phyloP scores from a whole-genome alignment of 2,888 invertebrate genomes.

The Allygus modestus region DNA sequence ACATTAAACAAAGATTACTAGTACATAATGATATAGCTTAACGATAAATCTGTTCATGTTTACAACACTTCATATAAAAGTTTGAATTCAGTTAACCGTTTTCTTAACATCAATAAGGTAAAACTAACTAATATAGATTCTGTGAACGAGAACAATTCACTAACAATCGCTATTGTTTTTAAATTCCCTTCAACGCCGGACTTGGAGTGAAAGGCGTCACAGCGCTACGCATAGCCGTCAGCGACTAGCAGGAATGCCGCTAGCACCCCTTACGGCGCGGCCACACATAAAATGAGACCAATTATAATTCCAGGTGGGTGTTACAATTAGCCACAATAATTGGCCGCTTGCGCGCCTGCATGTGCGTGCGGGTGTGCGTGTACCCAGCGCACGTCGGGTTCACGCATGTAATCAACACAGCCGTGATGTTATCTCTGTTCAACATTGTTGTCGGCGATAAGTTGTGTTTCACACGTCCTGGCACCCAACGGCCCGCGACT shows the following conservation, averaged over 20 bases:
- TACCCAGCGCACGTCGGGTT: neutral
- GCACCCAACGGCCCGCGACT: conserved; percentile 11
- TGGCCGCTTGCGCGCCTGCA: conserved; percentile 13
- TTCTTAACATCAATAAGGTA: too few species aligned
- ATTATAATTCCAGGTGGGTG: conserved; percentile 57
- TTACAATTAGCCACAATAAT: conserved; percentile 54
- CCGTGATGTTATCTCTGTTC: conserved; percentile 26
- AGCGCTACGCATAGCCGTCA: neutral
- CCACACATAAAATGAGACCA: conserved; percentile 33
- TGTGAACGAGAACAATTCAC: too few species aligned
- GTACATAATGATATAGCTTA: too few species aligned
- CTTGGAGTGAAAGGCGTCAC: conserved; percentile 15
- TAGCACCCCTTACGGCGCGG: conserved; percentile 3
- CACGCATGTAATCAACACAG: conserved; percentile 47
- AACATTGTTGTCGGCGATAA: neutral
- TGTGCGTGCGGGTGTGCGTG: conserved; percentile 3
- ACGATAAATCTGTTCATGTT: too few species aligned
- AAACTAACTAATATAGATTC: too few species aligned
- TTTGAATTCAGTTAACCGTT: too few species aligned
- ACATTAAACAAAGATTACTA: too few species aligned
- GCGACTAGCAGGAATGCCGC: conserved; percentile 1
- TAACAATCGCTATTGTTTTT: neutral
- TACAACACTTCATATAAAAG: too few species aligned
- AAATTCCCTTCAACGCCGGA: neutral
- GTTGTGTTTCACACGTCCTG: conserved; percentile 2